Percentiles rank a stretch among this genome's conserved stretches.
Evolutionary conservation across 37 sponge, comb jelly and placozoan genomes (phyloP).

Genomic region (Sycon ciliatum): DNA sequence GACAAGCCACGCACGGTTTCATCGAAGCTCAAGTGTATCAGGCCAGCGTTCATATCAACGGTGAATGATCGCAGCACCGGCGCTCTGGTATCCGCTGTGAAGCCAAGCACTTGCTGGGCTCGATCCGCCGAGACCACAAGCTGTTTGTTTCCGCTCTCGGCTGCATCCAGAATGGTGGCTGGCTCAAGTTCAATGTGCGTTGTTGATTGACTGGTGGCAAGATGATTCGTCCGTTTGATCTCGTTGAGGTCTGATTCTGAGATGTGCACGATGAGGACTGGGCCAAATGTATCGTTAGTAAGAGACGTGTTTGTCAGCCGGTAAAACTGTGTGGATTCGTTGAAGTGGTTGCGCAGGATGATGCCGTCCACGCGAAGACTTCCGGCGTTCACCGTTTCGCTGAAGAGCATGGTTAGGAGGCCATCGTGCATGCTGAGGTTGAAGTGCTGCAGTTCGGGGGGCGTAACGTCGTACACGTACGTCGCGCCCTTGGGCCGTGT

Average conservation of each 20-base stretch:
- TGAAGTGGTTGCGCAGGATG: no score
- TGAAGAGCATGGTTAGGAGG: constrained; percentile 2
- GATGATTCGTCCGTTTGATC: constrained; percentile 45
- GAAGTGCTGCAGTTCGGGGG: constrained; percentile 15
- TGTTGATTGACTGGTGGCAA: constrained; percentile 44
- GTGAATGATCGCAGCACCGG: constrained; percentile 38
- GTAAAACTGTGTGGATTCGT: no score
- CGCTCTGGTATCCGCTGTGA: constrained; percentile 38
- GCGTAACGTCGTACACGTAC: neutral
- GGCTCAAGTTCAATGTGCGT: constrained; percentile 44
- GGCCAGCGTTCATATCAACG: constrained; percentile 52
- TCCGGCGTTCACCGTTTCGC: constrained; percentile 13
- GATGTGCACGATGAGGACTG: no score
- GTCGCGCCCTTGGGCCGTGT: neutral
- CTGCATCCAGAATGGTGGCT: constrained; percentile 51
- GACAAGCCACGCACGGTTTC: constrained; percentile 41
- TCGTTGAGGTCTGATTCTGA: constrained; percentile 66
- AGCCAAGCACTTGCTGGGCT: constrained; percentile 37
- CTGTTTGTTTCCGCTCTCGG: constrained; percentile 46
- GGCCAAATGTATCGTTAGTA: no score
- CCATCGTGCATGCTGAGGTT: constrained; percentile 9
- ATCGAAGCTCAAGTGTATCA: constrained; percentile 53
- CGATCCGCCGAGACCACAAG: constrained; percentile 19
- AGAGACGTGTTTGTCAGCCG: no score
- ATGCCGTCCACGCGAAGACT: neutral